These are phyloP conservation scores for Agriopis aurantiaria DNA, from an alignment of 2,888 invertebrate genomes.

Conservation along the genomic window DNA sequence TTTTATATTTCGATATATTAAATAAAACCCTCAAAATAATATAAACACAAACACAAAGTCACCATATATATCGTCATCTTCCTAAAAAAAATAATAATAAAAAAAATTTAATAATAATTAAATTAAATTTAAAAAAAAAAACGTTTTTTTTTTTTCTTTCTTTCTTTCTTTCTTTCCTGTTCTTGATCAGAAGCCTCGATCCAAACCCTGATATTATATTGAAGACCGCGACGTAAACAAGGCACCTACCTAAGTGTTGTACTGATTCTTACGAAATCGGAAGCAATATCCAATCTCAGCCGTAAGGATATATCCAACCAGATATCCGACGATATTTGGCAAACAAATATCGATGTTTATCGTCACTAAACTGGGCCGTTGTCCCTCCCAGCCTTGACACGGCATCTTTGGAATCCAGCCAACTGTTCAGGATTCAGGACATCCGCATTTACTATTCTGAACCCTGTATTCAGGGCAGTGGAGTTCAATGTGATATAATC, in stretches of 20 bases:
- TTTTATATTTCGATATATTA: no score
- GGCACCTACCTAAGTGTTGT: background rate
- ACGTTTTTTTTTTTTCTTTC: no score
- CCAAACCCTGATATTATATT: no score
- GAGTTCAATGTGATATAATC: background rate
- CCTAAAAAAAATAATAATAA: no score
- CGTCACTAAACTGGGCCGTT: slow-evolving; percentile 19
- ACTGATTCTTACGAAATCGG: slow-evolving; percentile 8
- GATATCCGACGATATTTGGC: slow-evolving; percentile 33
- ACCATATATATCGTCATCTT: no score
- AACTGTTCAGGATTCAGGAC: slow-evolving; percentile 39
- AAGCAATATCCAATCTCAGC: slow-evolving; percentile 4
- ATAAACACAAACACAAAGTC: no score
- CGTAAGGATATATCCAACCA: slow-evolving; percentile 15
- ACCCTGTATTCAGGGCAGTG: background rate
- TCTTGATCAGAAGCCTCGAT: no score
- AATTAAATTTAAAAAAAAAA: no score
- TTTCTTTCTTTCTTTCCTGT: no score
- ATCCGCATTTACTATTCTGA: slow-evolving; percentile 4
- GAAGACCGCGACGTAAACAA: no score
- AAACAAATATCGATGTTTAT: slow-evolving; percentile 49
- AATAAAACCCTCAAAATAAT: no score
- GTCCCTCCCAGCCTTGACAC: slow-evolving; percentile 29
- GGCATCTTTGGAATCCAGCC: slow-evolving; percentile 38
- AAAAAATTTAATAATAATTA: no score